Evolutionary conservation across 2,113 vertebrate species (phyloP).

Genomic region (Eclectus roratus): DNA sequence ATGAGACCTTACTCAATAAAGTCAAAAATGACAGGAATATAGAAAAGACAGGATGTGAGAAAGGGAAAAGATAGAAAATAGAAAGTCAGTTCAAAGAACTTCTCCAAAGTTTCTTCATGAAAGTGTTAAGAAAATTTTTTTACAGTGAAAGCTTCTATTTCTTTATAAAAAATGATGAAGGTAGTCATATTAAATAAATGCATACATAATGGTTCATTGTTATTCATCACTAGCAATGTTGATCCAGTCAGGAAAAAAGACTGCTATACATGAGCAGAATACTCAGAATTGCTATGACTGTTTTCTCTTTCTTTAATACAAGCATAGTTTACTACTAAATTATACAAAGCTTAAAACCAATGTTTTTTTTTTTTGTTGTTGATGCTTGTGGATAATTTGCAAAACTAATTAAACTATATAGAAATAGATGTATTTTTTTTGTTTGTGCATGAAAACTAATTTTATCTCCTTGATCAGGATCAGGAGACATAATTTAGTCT

Average conservation of each 20-base stretch:
- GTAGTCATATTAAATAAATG: background rate
- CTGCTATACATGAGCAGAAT: background rate
- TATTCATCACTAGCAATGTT: background rate
- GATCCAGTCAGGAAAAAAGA: background rate
- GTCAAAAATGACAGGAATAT: background rate
- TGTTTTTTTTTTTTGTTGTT: background rate
- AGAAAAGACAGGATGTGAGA: background rate
- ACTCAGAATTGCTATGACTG: background rate
- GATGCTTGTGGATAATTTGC: background rate
- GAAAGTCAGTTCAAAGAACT: background rate
- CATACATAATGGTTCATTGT: background rate
- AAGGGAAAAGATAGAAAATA: background rate
- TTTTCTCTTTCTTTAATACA: background rate
- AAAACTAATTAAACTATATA: background rate
- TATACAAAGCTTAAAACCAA: background rate
- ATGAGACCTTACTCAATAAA: background rate
- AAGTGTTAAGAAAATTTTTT: background rate
- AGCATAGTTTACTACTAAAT: background rate
- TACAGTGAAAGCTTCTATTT: background rate
- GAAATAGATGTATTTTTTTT: background rate
- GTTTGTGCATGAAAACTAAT: background rate
- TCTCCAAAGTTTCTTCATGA: background rate
- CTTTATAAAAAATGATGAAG: background rate
- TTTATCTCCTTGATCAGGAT: background rate
- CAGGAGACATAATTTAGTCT: background rate